Evolutionary conservation across 2,888 invertebrate species (phyloP).

Genomic region (Cacoxenus indagator): DNA sequence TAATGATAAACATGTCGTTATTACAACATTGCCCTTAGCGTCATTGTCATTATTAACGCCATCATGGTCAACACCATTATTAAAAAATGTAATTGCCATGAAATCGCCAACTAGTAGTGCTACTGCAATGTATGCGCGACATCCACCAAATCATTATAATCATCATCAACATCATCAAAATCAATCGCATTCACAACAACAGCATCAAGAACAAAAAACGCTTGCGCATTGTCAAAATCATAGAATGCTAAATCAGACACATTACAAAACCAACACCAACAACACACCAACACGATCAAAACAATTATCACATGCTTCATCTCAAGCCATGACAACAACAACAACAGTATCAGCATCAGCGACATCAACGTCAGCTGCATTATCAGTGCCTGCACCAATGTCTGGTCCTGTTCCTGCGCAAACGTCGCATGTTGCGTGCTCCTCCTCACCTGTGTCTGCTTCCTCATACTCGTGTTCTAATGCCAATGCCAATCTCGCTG

Average conservation of each 20-base stretch:
- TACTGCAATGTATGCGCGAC: background rate
- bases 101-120: background rate
- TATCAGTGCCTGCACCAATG: slow-evolving; percentile 43
- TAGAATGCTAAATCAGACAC: slow-evolving; percentile 43
- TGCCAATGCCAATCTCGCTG: slow-evolving; percentile 41
- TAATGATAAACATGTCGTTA: slow-evolving; percentile 51
- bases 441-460: slow-evolving; percentile 21
- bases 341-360: slow-evolving; percentile 38
- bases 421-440: slow-evolving; percentile 17
- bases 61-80: slow-evolving; percentile 26
- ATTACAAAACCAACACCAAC: slow-evolving; percentile 25
- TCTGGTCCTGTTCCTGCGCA: slow-evolving; percentile 27
- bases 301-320: slow-evolving; percentile 39
- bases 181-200: slow-evolving; percentile 26
- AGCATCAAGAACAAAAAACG: slow-evolving; percentile 12
- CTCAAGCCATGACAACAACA: slow-evolving; percentile 27
- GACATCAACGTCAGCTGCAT: slow-evolving; percentile 33
- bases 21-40: slow-evolving; percentile 42
- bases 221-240: slow-evolving; percentile 34
- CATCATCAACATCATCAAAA: slow-evolving; percentile 29
- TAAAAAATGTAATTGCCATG: background rate
- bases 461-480: slow-evolving; percentile 47
- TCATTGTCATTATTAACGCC: slow-evolving; percentile 10
- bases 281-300: slow-evolving; percentile 3
- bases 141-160: slow-evolving; percentile 13